Evolutionary conservation across 2,797 vertebrate genomes (phyloP), one percentile per base, ranked within the genome.

Genomic region (Otolemur crassicaudatus): DNA sequence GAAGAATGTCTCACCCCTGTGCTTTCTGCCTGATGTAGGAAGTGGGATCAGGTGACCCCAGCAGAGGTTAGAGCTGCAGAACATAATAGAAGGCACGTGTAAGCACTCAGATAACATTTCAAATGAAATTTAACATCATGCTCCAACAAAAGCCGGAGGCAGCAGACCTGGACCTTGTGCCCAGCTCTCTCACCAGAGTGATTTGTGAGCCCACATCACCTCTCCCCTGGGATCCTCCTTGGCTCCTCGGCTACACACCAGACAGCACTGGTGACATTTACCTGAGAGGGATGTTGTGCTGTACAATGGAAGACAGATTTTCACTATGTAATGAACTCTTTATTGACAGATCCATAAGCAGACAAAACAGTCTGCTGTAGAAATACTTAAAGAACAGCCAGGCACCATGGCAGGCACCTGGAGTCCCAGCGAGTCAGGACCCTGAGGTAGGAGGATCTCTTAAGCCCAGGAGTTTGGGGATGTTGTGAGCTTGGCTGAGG

Each of bases 101-200:
- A 95, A 85, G 70, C 25, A 72, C 75, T 88, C 77, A 87, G 80
- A 95, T 89, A 96, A 88, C 56, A 89, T 95, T 94, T 94, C 79
- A 10, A 70, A 72, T 96, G 69, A 94, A 97, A 84, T 69, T 60
- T 40, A 46, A 25, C 94, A 58, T 90, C 65, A n/a, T 76, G 20
- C 46, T 70, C 3, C 86, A 93, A 76, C 46, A 88, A 82, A 87
- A 49, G 34, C 73, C 81, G 89, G 29, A 87, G 53, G 29, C 22
- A 61, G 34, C 27, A 87, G 87, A 43, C 12, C 4, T 49, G 69
- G 79, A 56, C 11, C 2, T 60, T n/a, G 9, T 4, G 17, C 56
- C 40, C 25, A 56, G 43, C 53, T 87, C 37, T 88, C 40, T 73
- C n/a, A 27, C 11, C 23, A 34, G 29, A 53, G 23, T 40, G 58